Conservation (phyloP, 1,140 invertebrate genomes). For the Drosophila ananassae region DNA sequence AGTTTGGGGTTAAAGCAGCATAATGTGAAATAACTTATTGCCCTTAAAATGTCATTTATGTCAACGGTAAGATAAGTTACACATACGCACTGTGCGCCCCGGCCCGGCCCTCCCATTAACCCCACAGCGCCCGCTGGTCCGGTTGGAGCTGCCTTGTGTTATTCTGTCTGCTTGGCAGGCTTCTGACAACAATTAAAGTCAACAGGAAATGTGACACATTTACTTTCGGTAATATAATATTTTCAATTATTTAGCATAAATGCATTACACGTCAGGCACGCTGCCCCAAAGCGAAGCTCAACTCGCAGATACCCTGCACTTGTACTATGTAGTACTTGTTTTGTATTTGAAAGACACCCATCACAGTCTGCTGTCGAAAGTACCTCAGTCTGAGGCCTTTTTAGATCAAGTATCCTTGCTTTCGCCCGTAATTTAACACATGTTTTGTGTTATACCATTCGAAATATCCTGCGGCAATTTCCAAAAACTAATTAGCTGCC, state of each 20-base stretch:
- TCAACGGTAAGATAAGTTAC: conserved; percentile 82
- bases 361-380: too few species aligned
- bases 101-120: background rate
- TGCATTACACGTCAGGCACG: conserved; percentile 34
- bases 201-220: conserved; percentile 81
- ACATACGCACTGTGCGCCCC: conserved; percentile 59
- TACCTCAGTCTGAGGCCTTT: too few species aligned
- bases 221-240: conserved; percentile 76
- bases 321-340: too few species aligned
- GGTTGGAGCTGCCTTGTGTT: conserved; percentile 5
- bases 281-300: background rate
- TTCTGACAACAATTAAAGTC: conserved; percentile 78
- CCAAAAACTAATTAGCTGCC: conserved; percentile 77
- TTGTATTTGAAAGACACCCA: too few species aligned
- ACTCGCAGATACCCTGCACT: background rate
- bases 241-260: conserved; percentile 79
- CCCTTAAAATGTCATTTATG: conserved; percentile 82
- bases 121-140: background rate
- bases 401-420: background rate
- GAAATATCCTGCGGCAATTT: conserved; percentile 67
- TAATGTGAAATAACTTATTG: conserved; percentile 83
- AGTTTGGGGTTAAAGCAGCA: conserved; percentile 51
- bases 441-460: conserved; percentile 61
- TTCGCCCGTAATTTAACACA: conserved; percentile 70
- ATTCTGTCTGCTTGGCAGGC: conserved; percentile 50